Conservation (phyloP, 2,888 invertebrate species). For the Andrena praecox region DNA sequence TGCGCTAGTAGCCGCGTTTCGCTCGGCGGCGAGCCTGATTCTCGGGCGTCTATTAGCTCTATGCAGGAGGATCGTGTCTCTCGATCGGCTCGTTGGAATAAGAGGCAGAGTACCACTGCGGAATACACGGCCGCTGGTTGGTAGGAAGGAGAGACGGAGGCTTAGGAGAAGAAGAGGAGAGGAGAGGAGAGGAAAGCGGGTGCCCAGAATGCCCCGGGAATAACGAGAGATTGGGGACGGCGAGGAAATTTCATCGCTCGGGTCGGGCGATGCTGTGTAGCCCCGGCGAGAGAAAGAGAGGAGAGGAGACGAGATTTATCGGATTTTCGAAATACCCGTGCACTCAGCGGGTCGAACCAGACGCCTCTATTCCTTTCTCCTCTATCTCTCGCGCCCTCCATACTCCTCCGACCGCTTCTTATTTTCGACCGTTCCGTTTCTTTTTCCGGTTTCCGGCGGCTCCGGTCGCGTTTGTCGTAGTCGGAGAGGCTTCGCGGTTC, state of each 20-base stretch:
- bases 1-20: slow-evolving; percentile 26
- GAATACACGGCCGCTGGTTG: slow-evolving; percentile 31
- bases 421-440: slow-evolving; percentile 40
- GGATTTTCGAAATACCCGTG: slow-evolving; percentile 74
- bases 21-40: slow-evolving; percentile 37
- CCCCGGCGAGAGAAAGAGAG: slow-evolving; percentile 15
- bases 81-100: slow-evolving; percentile 51
- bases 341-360: slow-evolving; percentile 72
- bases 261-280: slow-evolving; percentile 61
- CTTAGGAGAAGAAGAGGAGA: slow-evolving; percentile 22
- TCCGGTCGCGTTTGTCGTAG: slow-evolving; percentile 21
- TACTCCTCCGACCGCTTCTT: slow-evolving; percentile 1
- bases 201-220: slow-evolving; percentile 70
- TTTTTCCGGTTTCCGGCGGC: slow-evolving; percentile 35
- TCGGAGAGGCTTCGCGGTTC: slow-evolving; percentile 26
- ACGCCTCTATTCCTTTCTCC: slow-evolving; percentile 67
- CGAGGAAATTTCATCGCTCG: slow-evolving; percentile 73
- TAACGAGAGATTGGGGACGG: slow-evolving; percentile 73
- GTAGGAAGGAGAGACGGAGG: slow-evolving; percentile 7
- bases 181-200: slow-evolving; percentile 66
- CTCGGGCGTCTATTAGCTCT: slow-evolving; percentile 54
- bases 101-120: slow-evolving; percentile 34
- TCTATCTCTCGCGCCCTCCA: slow-evolving; percentile 22
- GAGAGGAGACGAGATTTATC: slow-evolving; percentile 69
- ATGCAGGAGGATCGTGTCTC: slow-evolving; percentile 31